Base-by-base conservation (phyloP, 2,113 vertebrate species). In the Garra rufa region DNA sequence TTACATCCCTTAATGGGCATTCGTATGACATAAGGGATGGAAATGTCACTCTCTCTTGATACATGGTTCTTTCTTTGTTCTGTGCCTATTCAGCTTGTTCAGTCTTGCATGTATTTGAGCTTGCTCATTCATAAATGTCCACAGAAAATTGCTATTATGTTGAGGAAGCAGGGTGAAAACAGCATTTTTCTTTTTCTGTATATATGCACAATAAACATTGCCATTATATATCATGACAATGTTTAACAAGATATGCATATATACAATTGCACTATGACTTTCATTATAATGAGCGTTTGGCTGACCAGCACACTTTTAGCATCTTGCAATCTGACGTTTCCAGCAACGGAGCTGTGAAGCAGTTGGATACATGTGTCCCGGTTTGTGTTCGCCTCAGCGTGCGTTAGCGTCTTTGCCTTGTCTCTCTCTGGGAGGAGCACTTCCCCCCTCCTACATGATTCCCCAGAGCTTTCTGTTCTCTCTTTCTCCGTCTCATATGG, bases 361-460 rank as follows among this genome's bases (percentile, higher is more conserved):
- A 67, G n/a, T 74, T 61, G 10, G 9, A 26, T 34, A 65, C n/a
- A 17, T 78, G 41, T 75, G 59, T 67, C n/a, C 41, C 2, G 9
- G 41, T 73, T 69, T 41, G 61, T 86, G 82, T 80, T 65, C 24
- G 65, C 34, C 75, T 83, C 83, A 41, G 76, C 52, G 34, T 71
- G 80, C 65, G 75, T 65, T 79, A 57, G 50, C 41, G 84, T 65
- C 43, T 48, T 28, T 79, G 82, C 83, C 77, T 85, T 46, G 30
- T 88, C 61, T 78, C 50, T 87, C 70, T 81, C 38, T 63, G 67
- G 67, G 85, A 86, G 87, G 85, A 88, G 70, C 59, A 0, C 44
- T 4, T 15, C 52, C 57, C 34, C 5, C 43, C 50, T 57, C 46
- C 59, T 17, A 75, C 57, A 50, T 50, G 65, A 46, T 67, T 82